Evolutionary conservation across 2,888 invertebrate species (phyloP), one percentile per base, ranked within the genome.

Genomic region (Acleris literana): DNA sequence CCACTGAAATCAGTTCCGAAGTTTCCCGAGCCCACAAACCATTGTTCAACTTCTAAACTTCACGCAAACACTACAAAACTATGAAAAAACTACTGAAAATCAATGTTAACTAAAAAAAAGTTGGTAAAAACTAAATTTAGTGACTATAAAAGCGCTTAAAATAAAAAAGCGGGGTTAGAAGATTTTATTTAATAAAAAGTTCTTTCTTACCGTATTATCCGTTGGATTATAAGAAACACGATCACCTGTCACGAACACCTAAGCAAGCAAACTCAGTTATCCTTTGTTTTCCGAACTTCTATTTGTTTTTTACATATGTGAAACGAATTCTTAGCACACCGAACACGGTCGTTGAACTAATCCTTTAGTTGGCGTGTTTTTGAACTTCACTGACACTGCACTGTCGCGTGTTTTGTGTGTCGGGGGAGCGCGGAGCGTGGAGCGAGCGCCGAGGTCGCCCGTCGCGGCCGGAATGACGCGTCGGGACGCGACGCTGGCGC

Each of bases 401-500:
- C 68, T 68, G 76, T 73, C 78, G 82, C 79, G 81, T 76, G 76
- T 77, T 74, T 76, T 73, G 69, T 48, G 74, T 75, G 70, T 79
- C 78, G 81, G 69, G 76, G 70, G 73, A 74, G 75, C 76, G 78
- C 79, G 84, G 78, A 76, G 74, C 74, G 65, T 68, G 70, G 81
- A 81, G 84, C 79, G 79, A 84, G 86, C 85, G 83, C 76, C 75
- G 75, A 72, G 80, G 83, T 81, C 84, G 90, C 90, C 85, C 85
- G 90, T 87, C 90, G 88, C 90, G 90, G 90, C 87, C 88, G 88
- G 89, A 90, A 80, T 92, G 91, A 85, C 90, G 90, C 76, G 80
- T 76, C 74, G 74, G 73, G 73, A 68, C 54, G 74, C 82, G 84
- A 80, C 84, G 73, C 78, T 74, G 80, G 83, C 86, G 84, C 85